Evolutionary conservation across 1,140 invertebrate genomes (phyloP).

Genomic region (Pseudomyrmex pallidus): DNA sequence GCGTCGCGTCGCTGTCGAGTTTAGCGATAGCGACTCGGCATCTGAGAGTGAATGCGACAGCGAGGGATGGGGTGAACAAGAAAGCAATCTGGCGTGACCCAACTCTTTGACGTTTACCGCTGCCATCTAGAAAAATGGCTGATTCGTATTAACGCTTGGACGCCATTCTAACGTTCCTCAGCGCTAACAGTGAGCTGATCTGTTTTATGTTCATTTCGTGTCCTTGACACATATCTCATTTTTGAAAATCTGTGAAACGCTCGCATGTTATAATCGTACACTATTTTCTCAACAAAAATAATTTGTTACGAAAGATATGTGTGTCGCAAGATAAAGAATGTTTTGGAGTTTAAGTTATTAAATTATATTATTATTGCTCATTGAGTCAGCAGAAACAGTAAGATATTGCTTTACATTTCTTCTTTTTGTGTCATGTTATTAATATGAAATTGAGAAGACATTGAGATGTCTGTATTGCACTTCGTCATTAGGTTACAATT

Average conservation of each 20-base stretch:
- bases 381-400: slow-evolving; percentile 20
- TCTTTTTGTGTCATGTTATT: slow-evolving; percentile 6
- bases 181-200: slow-evolving; percentile 7
- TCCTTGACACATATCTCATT: background rate
- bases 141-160: slow-evolving; percentile 47
- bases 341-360: slow-evolving; percentile 29
- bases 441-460: slow-evolving; percentile 8
- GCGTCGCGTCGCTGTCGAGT: slow-evolving; percentile 96
- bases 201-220: slow-evolving; percentile 20
- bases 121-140: slow-evolving; percentile 73
- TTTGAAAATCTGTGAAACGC: background rate
- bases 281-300: slow-evolving; percentile 1
- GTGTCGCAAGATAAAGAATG: background rate
- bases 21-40: slow-evolving; percentile 96
- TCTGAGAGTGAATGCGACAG: slow-evolving; percentile 90
- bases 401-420: slow-evolving; percentile 1
- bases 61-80: slow-evolving; percentile 90
- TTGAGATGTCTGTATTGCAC: background rate
- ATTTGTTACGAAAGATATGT: background rate
- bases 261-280: background rate
- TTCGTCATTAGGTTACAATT: background rate
- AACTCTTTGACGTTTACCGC: slow-evolving; percentile 73
- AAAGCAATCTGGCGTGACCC: slow-evolving; percentile 87
- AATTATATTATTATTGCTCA: slow-evolving; percentile 10
- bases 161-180: background rate